Conservation (phyloP, 2,113 vertebrate genomes). For the Pseudopipra pipra region DNA sequence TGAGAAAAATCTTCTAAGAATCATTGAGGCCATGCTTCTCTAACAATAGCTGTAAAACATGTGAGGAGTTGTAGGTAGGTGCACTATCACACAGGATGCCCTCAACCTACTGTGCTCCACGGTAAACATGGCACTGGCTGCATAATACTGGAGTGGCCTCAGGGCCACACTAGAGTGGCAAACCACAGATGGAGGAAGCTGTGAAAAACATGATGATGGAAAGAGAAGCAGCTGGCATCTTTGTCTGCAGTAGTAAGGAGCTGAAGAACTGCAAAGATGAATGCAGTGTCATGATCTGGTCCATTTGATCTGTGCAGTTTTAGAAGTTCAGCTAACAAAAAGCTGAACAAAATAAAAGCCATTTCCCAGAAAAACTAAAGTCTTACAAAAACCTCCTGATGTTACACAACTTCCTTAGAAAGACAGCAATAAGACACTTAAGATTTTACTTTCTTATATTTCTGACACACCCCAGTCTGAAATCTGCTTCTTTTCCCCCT, state of each 20-base stretch:
- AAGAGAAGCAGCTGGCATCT: not conserved
- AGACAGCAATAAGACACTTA: not conserved
- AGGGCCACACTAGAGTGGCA: not conserved
- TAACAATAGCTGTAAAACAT: not conserved
- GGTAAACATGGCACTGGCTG: not conserved
- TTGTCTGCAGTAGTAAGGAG: not conserved
- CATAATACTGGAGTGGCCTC: not conserved
- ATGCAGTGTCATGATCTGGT: not conserved
- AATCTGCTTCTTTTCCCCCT: fast-evolving
- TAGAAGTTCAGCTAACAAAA: not conserved
- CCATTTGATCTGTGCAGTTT: not conserved
- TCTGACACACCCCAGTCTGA: not conserved
- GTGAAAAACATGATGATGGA: not conserved
- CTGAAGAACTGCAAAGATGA: not conserved
- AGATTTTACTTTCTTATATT: not conserved
- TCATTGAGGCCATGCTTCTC: not conserved
- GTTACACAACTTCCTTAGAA: not conserved
- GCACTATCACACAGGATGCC: too few species aligned
- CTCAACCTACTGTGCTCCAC: not conserved
- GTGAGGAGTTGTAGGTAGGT: not conserved
- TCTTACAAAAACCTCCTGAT: not conserved
- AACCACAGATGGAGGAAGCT: not conserved
- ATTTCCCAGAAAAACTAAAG: not conserved
- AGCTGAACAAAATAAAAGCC: not conserved
- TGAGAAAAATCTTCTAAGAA: not conserved